Percentiles rank a stretch among this genome's conserved stretches.
Conservation (phyloP, 1,140 invertebrate genomes). For the Fopius arisanus region DNA sequence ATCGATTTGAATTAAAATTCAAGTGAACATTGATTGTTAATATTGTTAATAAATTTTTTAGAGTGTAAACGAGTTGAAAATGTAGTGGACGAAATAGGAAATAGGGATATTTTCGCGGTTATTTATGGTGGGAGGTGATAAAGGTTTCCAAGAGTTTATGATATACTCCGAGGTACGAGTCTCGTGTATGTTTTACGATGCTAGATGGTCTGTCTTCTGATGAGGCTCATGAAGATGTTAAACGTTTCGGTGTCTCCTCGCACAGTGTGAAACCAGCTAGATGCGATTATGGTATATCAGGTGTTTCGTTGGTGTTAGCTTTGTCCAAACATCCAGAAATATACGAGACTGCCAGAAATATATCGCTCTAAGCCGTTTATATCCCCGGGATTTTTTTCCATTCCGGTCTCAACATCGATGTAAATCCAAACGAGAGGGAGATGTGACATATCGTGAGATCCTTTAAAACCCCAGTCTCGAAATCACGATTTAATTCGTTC, state of each 20-base stretch:
- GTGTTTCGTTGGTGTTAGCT: background rate
- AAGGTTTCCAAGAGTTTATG: background rate
- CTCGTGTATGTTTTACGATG: background rate
- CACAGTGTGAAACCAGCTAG: background rate
- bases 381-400: slow-evolving; percentile 19
- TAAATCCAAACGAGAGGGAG: background rate
- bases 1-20: no score
- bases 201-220: background rate
- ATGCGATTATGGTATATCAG: slow-evolving; percentile 12
- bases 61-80: no score
- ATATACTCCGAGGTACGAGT: background rate
- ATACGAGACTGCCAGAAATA: slow-evolving; percentile 28
- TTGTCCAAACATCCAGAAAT: slow-evolving; percentile 21
- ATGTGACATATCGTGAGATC: slow-evolving; percentile 18
- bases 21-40: no score
- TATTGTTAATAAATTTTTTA: no score
- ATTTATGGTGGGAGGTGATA: background rate
- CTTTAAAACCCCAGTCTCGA: no score
- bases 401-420: background rate
- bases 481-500: no score
- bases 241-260: background rate
- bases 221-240: slow-evolving; percentile 1
- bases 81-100: background rate
- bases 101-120: background rate
- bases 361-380: slow-evolving; percentile 19